Evolutionary conservation across 2,113 vertebrate species (phyloP).

Genomic region (Zeus faber): DNA sequence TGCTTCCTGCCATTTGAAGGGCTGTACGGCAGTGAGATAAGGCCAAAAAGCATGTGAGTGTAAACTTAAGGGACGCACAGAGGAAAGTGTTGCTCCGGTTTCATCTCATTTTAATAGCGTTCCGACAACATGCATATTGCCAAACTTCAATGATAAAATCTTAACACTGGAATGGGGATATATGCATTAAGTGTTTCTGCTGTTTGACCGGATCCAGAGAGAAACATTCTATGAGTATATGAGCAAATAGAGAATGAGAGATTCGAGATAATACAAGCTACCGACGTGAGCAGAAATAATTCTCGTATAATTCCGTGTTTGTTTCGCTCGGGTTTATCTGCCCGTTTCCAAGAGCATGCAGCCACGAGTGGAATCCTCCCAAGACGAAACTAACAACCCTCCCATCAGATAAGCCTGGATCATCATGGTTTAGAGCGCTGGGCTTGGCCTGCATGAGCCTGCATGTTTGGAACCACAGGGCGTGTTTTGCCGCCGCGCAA

Average conservation of each 20-base stretch:
- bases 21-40: constrained; percentile 33
- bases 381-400: constrained; percentile 17
- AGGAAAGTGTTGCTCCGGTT: constrained; percentile 50
- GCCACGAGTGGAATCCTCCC: constrained; percentile 34
- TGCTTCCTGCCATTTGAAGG: constrained; percentile 57
- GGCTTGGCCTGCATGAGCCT: constrained; percentile 12
- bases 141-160: constrained; percentile 41
- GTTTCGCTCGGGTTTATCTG: too few species aligned
- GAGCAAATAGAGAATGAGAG: too few species aligned
- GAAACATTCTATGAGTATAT: too few species aligned
- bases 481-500: constrained; percentile 34
- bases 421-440: constrained; percentile 3
- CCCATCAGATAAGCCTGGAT: constrained; percentile 35
- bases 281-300: too few species aligned
- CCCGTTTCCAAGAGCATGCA: constrained; percentile 19
- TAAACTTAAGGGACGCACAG: constrained; percentile 41
- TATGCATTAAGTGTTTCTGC: constrained; percentile 16
- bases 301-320: too few species aligned
- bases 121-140: constrained; percentile 4
- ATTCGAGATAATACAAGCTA: too few species aligned
- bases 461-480: constrained; percentile 23
- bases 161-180: constrained; percentile 41
- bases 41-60: constrained; percentile 20
- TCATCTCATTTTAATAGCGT: constrained; percentile 23
- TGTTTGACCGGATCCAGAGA: not conserved